phyloP scores from a whole-genome alignment of 2,888 invertebrate species.

The Morpho achilles region DNA sequence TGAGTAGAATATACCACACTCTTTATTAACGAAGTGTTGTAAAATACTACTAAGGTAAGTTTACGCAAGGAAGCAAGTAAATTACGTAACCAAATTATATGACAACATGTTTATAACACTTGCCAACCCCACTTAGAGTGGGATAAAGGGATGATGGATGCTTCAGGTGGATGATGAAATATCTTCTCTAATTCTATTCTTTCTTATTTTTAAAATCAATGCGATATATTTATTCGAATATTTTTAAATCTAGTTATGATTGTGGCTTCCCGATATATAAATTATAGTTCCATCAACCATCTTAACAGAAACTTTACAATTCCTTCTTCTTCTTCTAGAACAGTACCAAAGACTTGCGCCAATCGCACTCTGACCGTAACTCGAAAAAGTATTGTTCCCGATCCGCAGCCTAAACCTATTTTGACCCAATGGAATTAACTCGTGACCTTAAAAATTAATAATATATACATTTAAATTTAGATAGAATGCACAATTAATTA shows the following conservation, averaged over 20 bases:
- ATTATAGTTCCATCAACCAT: conserved; percentile 9
- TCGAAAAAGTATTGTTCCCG: conserved; percentile 15
- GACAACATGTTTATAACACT: too few species aligned
- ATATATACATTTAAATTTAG: not conserved
- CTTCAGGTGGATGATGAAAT: too few species aligned
- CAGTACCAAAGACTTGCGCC: conserved; percentile 25
- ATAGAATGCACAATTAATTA: too few species aligned
- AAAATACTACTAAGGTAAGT: too few species aligned
- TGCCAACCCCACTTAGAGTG: too few species aligned
- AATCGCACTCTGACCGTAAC: conserved; percentile 4
- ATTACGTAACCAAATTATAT: too few species aligned
- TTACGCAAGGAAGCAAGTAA: too few species aligned
- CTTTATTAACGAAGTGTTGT: too few species aligned
- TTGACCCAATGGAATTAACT: conserved; percentile 15
- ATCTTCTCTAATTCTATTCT: not conserved
- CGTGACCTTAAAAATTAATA: conserved; percentile 16
- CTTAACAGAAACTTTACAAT: conserved; percentile 18
- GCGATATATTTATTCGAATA: not conserved
- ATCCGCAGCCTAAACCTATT: conserved; percentile 13
- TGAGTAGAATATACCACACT: too few species aligned
- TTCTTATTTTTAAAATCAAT: too few species aligned
- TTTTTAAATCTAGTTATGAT: conserved; percentile 17
- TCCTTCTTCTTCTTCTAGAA: conserved; percentile 21
- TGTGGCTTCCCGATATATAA: conserved; percentile 30
- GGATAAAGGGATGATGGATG: too few species aligned